Base-by-base conservation (phyloP, 53 echinoderm and acorn worm species). In the Antedon mediterranea region DNA sequence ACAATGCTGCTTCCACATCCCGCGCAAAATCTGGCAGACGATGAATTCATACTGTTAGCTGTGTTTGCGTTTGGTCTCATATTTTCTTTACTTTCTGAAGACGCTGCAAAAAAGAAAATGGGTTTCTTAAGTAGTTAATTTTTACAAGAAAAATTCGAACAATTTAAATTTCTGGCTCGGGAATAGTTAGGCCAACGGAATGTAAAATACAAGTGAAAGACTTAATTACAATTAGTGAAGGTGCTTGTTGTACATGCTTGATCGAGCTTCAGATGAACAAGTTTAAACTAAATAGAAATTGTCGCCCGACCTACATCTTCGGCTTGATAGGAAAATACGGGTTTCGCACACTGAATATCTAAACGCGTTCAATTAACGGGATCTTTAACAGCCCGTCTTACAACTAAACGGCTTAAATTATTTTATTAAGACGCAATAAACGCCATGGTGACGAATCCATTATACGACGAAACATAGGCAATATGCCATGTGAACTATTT, bases 1-100 rank as follows among this genome's bases (percentile, higher is more conserved):
- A 89, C 84, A 80, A 97, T 97, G 81, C 92, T 97, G 37, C 92
- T 85, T 34, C 97, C 92, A 75, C 97, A 97, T 8, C 92, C 97
- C 33, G 97, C 97, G 76, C 97, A 97, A 80, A 85, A 89, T 70
- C 97, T 76, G 9, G 92, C 88, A 32, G 81, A 80, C 73, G 89
- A 86, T 84, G 84, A 79, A 79, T 87, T 87, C 75, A 83, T 87
- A 29, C 79, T 87, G 44, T 76, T 83, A 71, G 71, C 80, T 78
- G 78, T 71, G 34, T 73, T 78, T 31, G 30, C 74, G 32, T 78
- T 31, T 0, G 84, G 79, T 78, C 84, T 33, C 32, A 74, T 84
- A 73, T 84, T 79, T 78, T 84, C 79, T 44, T 79, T 84, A 79
- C 78, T 84, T 79, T 84, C 84, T 15, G 78, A 78, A 74, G 78